phyloP scores from a whole-genome alignment of 2,888 invertebrate genomes.

The Hypercompe scribonia region DNA sequence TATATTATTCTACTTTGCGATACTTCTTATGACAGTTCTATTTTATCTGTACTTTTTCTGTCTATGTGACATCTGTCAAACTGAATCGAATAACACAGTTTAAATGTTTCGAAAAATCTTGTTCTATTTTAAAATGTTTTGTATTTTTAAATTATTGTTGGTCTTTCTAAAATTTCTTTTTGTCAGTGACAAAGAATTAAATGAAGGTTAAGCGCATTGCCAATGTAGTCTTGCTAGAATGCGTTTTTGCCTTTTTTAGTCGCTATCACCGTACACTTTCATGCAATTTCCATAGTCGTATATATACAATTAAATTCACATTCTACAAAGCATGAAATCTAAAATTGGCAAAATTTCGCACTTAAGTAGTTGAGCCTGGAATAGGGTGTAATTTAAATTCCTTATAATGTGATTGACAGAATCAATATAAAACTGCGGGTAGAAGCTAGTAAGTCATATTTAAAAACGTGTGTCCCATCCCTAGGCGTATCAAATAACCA shows the following conservation, averaged over 20 bases:
- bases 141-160: background rate
- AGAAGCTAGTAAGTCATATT: background rate
- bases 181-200: background rate
- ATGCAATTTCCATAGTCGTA: background rate
- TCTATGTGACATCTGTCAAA: background rate
- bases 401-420: background rate
- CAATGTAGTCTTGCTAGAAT: background rate
- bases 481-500: constrained; percentile 11
- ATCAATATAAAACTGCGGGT: background rate
- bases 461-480: constrained; percentile 13
- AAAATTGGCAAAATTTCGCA: background rate
- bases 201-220: background rate
- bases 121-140: background rate
- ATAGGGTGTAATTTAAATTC: background rate
- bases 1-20: background rate
- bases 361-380: background rate
- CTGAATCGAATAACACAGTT: background rate
- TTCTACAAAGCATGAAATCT: background rate
- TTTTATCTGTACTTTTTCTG: background rate
- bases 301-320: background rate
- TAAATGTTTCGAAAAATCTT: background rate
- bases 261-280: background rate
- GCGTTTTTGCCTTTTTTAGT: background rate
- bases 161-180: background rate
- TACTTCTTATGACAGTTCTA: constrained; percentile 3